A percentile compares a stretch with the other conserved stretches of the same genome.
These are phyloP conservation scores for Herminia tarsipennalis DNA, from an alignment of 2,888 invertebrate species.

Conservation along the genomic window DNA sequence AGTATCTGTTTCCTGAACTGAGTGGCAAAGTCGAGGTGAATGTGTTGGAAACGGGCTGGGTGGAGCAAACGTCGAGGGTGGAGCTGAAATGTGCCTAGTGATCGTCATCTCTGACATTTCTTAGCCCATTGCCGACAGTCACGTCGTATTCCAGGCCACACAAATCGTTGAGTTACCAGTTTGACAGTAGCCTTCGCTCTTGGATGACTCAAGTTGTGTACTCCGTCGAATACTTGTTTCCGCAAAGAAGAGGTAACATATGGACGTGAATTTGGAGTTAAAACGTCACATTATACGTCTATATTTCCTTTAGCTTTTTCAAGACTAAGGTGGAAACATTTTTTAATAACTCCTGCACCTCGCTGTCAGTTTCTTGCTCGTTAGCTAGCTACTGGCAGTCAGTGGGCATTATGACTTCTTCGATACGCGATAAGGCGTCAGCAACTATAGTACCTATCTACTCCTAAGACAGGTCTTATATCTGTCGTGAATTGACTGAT, in stretches of 20 bases:
- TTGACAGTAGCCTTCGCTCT: too few species aligned
- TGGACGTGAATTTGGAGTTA: not conserved
- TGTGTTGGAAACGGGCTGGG: conserved; percentile 46
- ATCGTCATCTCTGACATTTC: too few species aligned
- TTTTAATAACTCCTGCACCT: too few species aligned
- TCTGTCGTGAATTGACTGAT: too few species aligned
- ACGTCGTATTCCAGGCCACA: conserved; percentile 44
- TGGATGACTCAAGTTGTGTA: conserved; percentile 11
- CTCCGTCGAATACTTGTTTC: not conserved
- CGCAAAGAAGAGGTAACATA: not conserved
- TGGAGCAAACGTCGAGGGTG: conserved; percentile 35
- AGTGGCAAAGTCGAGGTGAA: conserved; percentile 46
- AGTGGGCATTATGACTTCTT: not conserved
- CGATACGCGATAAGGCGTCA: not conserved
- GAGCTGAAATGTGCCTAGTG: conserved; percentile 47
- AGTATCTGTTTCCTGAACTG: conserved; percentile 32
- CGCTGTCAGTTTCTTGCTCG: not conserved
- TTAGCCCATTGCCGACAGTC: conserved; percentile 56
- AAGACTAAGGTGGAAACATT: too few species aligned
- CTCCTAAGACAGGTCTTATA: not conserved
- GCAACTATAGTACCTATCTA: not conserved
- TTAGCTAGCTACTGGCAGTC: not conserved
- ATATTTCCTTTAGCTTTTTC: too few species aligned
- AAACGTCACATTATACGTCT: conserved; percentile 2
- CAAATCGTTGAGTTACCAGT: too few species aligned